These are phyloP conservation scores for Ceratothoa steindachneri DNA, from an alignment of 2,888 invertebrate genomes.

Conservation along the genomic window DNA sequence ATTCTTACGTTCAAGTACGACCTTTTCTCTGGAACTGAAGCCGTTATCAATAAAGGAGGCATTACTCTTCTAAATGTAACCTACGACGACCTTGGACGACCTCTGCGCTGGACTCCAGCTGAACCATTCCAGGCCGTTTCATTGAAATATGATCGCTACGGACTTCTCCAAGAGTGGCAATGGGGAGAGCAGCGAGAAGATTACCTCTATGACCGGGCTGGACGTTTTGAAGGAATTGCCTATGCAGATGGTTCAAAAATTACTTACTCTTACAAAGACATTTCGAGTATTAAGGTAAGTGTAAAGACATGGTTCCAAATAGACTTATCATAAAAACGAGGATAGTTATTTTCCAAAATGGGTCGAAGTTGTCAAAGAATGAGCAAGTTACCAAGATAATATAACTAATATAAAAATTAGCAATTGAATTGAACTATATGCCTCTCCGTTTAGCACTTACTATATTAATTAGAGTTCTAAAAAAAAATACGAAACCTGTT, in stretches of 20 bases:
- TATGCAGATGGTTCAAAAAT: constrained; percentile 86
- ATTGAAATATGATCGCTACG: constrained; percentile 73
- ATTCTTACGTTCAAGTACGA: constrained; percentile 91
- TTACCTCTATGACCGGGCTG: constrained; percentile 84
- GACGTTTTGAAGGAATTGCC: constrained; percentile 80
- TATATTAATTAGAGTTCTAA: no score
- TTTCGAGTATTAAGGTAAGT: constrained; percentile 74
- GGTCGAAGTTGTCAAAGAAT: no score
- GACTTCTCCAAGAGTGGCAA: constrained; percentile 81
- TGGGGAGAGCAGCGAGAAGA: constrained; percentile 88
- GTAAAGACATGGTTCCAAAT: no score
- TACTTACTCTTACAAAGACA: constrained; percentile 86
- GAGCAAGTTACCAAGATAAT: neutral
- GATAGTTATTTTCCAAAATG: no score
- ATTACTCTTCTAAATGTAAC: constrained; percentile 45
- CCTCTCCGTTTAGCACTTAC: no score
- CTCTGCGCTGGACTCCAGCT: constrained; percentile 40
- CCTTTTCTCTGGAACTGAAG: constrained; percentile 81
- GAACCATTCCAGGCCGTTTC: constrained; percentile 39
- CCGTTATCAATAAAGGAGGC: constrained; percentile 57
- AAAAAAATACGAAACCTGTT: no score
- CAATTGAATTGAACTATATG: no score
- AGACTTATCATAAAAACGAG: no score
- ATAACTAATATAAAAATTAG: neutral
- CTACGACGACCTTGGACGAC: constrained; percentile 46